A percentile compares a stretch with the other conserved stretches of the same genome.
Conservation (phyloP, 1,140 invertebrate species). For the Monochamus saltuarius region DNA sequence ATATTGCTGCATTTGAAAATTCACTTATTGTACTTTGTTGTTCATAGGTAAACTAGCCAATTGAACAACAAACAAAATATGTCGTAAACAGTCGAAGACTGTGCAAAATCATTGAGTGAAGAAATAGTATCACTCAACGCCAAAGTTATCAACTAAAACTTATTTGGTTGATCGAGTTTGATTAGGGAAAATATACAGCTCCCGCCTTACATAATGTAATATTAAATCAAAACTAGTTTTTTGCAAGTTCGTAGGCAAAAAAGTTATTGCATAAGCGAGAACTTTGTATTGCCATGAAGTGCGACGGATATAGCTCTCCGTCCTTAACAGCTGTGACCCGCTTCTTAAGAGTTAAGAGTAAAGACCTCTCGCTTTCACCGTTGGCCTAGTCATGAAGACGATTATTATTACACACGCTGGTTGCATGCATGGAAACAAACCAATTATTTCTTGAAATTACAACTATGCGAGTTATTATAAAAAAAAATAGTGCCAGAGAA, state of each 20-base stretch:
- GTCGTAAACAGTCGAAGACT: too few relatives aligned
- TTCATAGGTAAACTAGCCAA: too few relatives aligned
- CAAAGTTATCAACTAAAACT: neutral
- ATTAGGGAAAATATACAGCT: neutral
- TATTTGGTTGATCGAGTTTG: neutral
- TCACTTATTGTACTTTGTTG: too few relatives aligned
- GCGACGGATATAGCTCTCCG: neutral
- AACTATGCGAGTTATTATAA: neutral
- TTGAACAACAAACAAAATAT: too few relatives aligned
- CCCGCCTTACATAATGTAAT: too few relatives aligned
- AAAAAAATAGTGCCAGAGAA: neutral
- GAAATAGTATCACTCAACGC: too few relatives aligned
- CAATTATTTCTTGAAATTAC: constrained; percentile 1
- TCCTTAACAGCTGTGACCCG: constrained; percentile 30
- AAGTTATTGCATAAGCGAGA: neutral
- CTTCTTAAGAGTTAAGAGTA: constrained; percentile 32
- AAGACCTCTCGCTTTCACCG: constrained; percentile 46
- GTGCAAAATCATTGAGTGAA: too few relatives aligned
- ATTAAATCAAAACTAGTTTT: too few relatives aligned
- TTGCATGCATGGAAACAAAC: neutral
- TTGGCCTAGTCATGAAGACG: constrained; percentile 35
- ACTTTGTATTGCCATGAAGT: neutral
- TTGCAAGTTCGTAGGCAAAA: too few relatives aligned
- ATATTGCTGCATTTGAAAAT: too few relatives aligned
- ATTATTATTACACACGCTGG: neutral